phyloP scores from a whole-genome alignment of 2,797 vertebrate genomes.

The Argyrosomus regius region DNA sequence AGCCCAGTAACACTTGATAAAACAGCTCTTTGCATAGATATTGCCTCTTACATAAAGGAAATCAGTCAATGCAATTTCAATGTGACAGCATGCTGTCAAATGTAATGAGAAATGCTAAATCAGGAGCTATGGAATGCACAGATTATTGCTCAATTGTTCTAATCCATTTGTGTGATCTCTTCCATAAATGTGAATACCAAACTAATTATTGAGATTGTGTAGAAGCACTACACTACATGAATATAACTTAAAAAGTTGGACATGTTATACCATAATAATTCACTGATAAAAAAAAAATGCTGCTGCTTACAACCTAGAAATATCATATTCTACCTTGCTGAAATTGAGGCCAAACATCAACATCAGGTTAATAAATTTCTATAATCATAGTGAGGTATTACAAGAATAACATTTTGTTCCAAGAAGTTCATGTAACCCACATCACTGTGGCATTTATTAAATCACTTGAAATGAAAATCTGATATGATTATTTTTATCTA shows the following conservation, averaged over 20 bases:
- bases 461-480: conserved; percentile 56
- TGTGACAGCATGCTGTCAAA: conserved; percentile 61
- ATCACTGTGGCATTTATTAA: conserved; percentile 40
- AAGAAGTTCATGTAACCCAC: conserved; percentile 28
- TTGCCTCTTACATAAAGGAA: conserved; percentile 66
- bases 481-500: conserved; percentile 41
- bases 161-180: conserved; percentile 31
- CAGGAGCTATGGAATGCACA: conserved; percentile 39
- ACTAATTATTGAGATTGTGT: conserved; percentile 26
- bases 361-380: conserved; percentile 11
- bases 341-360: conserved; percentile 8
- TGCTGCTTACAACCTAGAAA: neutral
- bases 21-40: conserved; percentile 71
- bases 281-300: neutral
- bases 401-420: conserved; percentile 21
- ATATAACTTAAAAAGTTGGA: neutral
- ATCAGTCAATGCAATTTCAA: conserved; percentile 50
- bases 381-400: conserved; percentile 5
- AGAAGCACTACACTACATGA: neutral
- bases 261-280: neutral
- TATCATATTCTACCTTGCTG: neutral
- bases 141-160: conserved; percentile 40
- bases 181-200: conserved; percentile 22
- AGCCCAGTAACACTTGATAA: conserved; percentile 67
- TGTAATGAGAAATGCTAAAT: conserved; percentile 61